phyloP scores from a whole-genome alignment of 2,888 invertebrate species.

The Protodeltote pygarga region DNA sequence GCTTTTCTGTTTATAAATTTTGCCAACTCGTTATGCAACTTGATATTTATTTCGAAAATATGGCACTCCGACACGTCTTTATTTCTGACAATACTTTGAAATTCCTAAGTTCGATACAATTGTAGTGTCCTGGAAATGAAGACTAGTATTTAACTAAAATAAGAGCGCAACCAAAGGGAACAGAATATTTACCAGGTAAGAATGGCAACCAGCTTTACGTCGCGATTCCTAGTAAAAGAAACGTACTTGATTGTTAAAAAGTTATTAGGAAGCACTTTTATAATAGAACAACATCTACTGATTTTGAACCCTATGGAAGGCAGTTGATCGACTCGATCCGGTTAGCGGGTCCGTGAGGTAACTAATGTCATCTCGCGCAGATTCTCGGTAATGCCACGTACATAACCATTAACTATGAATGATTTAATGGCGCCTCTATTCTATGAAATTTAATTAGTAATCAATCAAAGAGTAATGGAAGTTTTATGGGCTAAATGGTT shows the following conservation, averaged over 20 bases:
- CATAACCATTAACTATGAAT: constrained; percentile 17
- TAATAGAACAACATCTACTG: constrained; percentile 23
- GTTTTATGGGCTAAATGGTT: not conserved
- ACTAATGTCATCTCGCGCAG: constrained; percentile 30
- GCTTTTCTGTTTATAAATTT: no score
- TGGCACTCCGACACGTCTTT: no score
- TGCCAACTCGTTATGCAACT: no score
- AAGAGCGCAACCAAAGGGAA: no score
- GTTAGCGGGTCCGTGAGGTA: constrained; percentile 17
- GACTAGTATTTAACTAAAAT: no score
- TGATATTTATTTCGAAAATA: no score
- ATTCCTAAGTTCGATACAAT: no score
- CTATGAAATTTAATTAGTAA: constrained; percentile 39
- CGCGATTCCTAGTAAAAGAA: not conserved
- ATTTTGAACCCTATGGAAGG: constrained; percentile 24
- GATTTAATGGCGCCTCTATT: constrained; percentile 33
- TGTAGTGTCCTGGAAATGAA: no score
- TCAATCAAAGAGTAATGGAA: constrained; percentile 15
- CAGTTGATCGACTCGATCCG: constrained; percentile 18
- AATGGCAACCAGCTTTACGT: no score
- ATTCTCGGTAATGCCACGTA: constrained; percentile 30
- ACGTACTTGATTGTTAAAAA: constrained; percentile 7
- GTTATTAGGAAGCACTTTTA: constrained; percentile 16
- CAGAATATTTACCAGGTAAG: no score
- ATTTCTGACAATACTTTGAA: no score